Conservation (phyloP, 2,888 invertebrate genomes). For the Auanema sp. region DNA sequence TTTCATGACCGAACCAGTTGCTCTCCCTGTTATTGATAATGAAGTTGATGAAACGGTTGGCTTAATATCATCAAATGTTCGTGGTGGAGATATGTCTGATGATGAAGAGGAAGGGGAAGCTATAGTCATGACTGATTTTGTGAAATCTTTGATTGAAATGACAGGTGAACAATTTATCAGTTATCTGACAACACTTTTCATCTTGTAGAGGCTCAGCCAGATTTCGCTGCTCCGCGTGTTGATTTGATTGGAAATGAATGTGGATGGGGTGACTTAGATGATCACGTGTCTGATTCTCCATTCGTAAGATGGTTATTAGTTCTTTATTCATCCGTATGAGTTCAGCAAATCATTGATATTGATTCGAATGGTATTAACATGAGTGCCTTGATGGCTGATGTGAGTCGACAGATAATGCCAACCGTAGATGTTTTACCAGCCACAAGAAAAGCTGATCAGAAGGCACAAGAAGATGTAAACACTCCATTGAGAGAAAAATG, state of each 20-base stretch:
- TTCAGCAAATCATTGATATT: slow-evolving; percentile 20
- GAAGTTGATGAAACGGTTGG: slow-evolving; percentile 25
- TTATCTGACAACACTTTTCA: not conserved
- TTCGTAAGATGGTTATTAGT: slow-evolving; percentile 28
- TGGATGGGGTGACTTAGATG: slow-evolving; percentile 43
- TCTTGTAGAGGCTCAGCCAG: not conserved
- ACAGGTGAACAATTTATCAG: not conserved
- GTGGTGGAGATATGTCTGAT: slow-evolving; percentile 50
- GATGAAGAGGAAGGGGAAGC: slow-evolving; percentile 46
- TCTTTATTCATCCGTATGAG: not conserved
- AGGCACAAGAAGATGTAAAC: not conserved
- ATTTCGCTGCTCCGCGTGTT: slow-evolving; percentile 13
- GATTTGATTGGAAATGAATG: slow-evolving; percentile 24
- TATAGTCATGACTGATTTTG: slow-evolving; percentile 34
- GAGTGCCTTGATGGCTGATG: slow-evolving; percentile 21
- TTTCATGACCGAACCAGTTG: not conserved
- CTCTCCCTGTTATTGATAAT: not conserved
- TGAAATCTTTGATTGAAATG: slow-evolving; percentile 19
- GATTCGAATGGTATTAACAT: slow-evolving; percentile 17
- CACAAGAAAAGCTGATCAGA: not conserved
- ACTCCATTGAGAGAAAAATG: not conserved
- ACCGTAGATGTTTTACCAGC: not conserved
- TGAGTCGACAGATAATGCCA: slow-evolving; percentile 10
- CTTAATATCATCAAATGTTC: slow-evolving; percentile 10
- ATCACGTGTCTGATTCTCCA: slow-evolving; percentile 7